Evolutionary conservation across 53 echinoderm and acorn worm species (phyloP), one percentile per base, ranked within the genome.

Genomic region (Crossaster papposus): DNA sequence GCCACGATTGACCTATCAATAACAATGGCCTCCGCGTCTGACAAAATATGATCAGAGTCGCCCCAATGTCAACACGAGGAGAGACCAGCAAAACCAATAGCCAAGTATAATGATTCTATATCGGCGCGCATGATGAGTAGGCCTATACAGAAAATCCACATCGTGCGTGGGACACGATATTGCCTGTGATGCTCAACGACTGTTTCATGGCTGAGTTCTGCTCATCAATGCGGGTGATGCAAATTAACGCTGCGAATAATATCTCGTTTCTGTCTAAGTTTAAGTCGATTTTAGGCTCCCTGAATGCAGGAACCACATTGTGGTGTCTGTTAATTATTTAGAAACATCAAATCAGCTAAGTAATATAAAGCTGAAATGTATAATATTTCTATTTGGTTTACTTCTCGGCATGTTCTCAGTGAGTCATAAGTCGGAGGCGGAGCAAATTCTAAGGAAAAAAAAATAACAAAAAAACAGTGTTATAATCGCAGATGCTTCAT

Each of bases 1-100:
- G 31, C 54, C 36, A 23, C 64, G 64, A 76, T 28, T 63, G 81
- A 64, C 81, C 81, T 81, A 81, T 81, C 64, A 81, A 81, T 81
- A 81, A 81, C 81, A 81, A 81, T 64, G 54, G 62, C 64, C 81
- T 54, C 81, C 29, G 58, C 44, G 44, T 79, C 79, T 79, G 79
- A 79, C 54, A 51, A 79, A 79, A 55, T 79, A 79, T 79, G 31
- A 18, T 51, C 76, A 54, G 79, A 79, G 58, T 20, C 58, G 15
- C 51, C 79, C 52, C 32, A 79, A 52, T 55, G 55, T 52, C 79
- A 79, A 79, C 55, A 79, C 15, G 78, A 78, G 26, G 44, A 32
- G 53, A 30, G 51, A 53, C 12, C 23, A 30, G 17, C 18, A 3
- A 51, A 9, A 70, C 10, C 31, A 70, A 70, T 70, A 28, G 29